Percentiles rank a stretch among this genome's conserved stretches.
Evolutionary conservation across 2,113 vertebrate genomes (phyloP).

Genomic region (Hirundichthys speculiger): DNA sequence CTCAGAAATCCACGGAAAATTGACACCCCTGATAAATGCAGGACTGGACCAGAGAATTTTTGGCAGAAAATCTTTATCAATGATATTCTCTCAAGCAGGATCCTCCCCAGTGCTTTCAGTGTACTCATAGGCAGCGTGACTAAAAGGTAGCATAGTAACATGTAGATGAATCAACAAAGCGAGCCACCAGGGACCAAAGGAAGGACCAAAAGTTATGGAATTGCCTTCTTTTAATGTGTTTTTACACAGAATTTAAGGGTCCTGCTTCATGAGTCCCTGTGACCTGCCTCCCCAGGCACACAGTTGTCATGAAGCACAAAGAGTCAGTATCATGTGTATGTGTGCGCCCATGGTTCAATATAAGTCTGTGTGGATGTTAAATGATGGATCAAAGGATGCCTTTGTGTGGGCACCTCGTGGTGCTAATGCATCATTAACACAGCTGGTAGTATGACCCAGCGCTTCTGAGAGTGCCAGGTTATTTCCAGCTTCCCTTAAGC

Average conservation of each 20-base stretch:
- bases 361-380: conserved; percentile 51
- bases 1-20: too few relatives aligned
- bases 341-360: conserved; percentile 20
- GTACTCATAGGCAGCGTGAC: not conserved
- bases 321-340: conserved; percentile 26
- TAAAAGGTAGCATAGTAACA: not conserved
- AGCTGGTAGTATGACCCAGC: conserved; percentile 62
- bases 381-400: conserved; percentile 67
- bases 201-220: not conserved
- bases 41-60: not conserved
- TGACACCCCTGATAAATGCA: too few relatives aligned
- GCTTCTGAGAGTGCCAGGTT: conserved; percentile 43
- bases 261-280: conserved; percentile 27
- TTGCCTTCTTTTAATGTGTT: not conserved
- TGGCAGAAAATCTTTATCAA: not conserved
- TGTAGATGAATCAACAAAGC: not conserved
- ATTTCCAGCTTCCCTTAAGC: conserved; percentile 62
- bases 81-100: not conserved
- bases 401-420: conserved; percentile 66
- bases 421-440: conserved; percentile 70
- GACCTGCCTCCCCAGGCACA: conserved; percentile 36
- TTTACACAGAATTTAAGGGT: conserved; percentile 18
- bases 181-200: not conserved
- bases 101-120: not conserved
- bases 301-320: conserved; percentile 34